Conservation (phyloP, 2,888 invertebrate genomes). For the Sarcophaga variegata region DNA sequence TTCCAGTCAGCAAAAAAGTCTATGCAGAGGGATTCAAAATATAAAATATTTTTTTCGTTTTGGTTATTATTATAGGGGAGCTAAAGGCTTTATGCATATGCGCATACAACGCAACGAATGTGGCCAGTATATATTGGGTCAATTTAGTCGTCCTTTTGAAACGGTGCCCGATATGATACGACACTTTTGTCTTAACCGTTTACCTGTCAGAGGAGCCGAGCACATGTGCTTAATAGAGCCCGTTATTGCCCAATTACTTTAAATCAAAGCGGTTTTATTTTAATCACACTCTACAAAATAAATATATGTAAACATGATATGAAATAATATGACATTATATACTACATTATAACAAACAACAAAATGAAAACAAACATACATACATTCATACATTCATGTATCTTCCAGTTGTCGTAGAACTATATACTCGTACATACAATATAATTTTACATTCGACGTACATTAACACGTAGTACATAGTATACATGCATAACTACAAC, state of each 20-base stretch:
- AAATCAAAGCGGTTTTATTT: slow-evolving; percentile 69
- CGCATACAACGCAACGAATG: slow-evolving; percentile 91
- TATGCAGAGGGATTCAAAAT: not conserved
- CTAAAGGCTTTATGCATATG: slow-evolving; percentile 98
- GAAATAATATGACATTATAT: not conserved
- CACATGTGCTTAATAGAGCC: slow-evolving; percentile 97
- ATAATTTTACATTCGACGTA: slow-evolving; percentile 17
- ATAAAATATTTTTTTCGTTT: not conserved
- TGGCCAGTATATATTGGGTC: slow-evolving; percentile 94
- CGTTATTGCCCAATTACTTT: slow-evolving; percentile 91
- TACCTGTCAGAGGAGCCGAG: slow-evolving; percentile 97
- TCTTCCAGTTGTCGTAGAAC: slow-evolving; percentile 60
- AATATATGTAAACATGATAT: not conserved
- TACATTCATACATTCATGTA: slow-evolving; percentile 42
- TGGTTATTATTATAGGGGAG: slow-evolving; percentile 87
- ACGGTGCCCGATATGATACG: slow-evolving; percentile 97
- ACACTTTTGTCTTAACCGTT: slow-evolving; percentile 95
- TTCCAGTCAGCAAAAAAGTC: not conserved
- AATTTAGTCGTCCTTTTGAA: slow-evolving; percentile 95
- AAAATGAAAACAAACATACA: slow-evolving; percentile 33
- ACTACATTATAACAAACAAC: not conserved
- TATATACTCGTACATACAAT: slow-evolving; percentile 40
- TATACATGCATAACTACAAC: slow-evolving; percentile 2
- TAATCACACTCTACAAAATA: not conserved
- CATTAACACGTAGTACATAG: too few species aligned